Base-by-base conservation (phyloP, 2,888 invertebrate genomes). In the Onthophagus sagittarius region DNA sequence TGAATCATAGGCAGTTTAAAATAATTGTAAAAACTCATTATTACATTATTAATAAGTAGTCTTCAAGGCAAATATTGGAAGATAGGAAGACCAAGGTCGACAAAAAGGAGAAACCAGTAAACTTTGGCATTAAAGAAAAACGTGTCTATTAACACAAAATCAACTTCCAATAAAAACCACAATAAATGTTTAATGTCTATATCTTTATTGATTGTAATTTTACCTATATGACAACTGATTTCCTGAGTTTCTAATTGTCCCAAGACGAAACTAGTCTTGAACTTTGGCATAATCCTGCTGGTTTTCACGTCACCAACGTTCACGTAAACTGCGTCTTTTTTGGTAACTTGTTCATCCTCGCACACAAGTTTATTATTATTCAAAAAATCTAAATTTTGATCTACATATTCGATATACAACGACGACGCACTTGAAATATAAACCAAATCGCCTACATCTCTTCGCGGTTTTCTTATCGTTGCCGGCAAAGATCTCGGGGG, bases 391-490 rank as follows among this genome's bases (percentile, higher is more conserved):
- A 67, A 72, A 53, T 75, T 75, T 7, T 75, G 71, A 67, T 83
- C 82, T 15, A 69, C 74, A 73, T 76, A 81, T 63, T 81, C 81
- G 15, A 90, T 84, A 81, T 88, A 89, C 72, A 90, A 87, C 78
- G 83, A 87, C 72, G 89, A 88, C 64, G 89, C 86, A 23, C 89
- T 90, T 14, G 89, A 86, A 79, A 90, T 86, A 78, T 85, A 88
- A 75, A 90, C 90, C 85, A 87, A 87, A 82, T 90, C 90, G 80
- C 89, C 90, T 79, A 88, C 87, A 81, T 89, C 88, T 81, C 89
- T 86, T 72, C 88, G 87, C 79, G 87, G 88, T 81, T 87, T 84
- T 76, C 87, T 87, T 83, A 86, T 86, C 79, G 86, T 85, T 70
- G 87, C 84, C 73, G 83, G 83, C n/a, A 84, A 86, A 81, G 83